Evolutionary conservation across 2,113 vertebrate genomes (phyloP).

Genomic region (Arenaria interpres): DNA sequence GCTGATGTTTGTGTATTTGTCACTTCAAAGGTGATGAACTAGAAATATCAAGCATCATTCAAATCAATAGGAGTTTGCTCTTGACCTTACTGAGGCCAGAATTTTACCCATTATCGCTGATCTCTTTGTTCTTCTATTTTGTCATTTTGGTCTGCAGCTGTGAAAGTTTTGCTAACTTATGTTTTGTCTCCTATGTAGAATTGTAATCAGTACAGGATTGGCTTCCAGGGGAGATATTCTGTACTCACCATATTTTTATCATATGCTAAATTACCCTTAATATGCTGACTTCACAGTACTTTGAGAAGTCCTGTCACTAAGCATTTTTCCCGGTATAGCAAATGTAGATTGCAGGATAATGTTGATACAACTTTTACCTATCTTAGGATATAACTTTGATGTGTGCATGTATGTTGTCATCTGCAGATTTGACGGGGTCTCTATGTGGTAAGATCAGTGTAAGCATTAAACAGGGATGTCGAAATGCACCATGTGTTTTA

Average conservation of each 20-base stretch:
- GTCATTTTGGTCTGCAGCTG: constrained; percentile 40
- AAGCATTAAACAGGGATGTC: neutral
- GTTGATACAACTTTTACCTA: neutral
- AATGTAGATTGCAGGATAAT: neutral
- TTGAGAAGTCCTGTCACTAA: neutral
- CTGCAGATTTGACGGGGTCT: neutral
- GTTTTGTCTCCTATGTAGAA: constrained; percentile 32
- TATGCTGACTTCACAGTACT: neutral
- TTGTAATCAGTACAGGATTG: constrained; percentile 41
- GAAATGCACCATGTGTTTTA: neutral
- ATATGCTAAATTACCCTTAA: constrained; percentile 42
- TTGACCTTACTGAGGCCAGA: constrained; percentile 20
- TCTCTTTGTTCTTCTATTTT: constrained; percentile 42
- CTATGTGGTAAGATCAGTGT: neutral
- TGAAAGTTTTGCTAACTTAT: constrained; percentile 46
- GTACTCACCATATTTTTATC: constrained; percentile 1
- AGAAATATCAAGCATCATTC: constrained; percentile 33
- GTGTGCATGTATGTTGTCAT: neutral
- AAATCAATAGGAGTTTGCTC: constrained; percentile 45
- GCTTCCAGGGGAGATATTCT: constrained; percentile 46
- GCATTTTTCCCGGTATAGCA: neutral
- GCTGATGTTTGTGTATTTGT: constrained; percentile 40
- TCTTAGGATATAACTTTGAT: neutral
- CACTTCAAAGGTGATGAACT: constrained; percentile 34
- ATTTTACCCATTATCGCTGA: constrained; percentile 38